Evolutionary conservation across 2,888 invertebrate species (phyloP).

Genomic region (Himalopsyche tibetana): DNA sequence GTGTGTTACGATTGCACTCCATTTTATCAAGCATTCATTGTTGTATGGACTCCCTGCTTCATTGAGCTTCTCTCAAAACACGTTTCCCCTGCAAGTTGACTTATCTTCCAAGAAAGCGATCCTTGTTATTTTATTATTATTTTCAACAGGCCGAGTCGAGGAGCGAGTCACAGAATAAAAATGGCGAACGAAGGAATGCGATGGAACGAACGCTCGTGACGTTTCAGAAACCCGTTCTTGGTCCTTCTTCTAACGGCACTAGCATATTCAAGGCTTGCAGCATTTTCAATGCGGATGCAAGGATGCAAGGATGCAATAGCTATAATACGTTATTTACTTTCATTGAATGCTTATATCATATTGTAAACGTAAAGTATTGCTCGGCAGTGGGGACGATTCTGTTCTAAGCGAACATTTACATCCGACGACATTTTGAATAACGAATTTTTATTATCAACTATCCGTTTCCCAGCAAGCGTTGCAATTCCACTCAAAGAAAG

Average conservation of each 20-base stretch:
- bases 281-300: neutral
- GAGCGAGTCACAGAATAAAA: neutral
- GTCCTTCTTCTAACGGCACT: conserved; percentile 29
- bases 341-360: too few species aligned
- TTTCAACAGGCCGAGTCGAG: neutral
- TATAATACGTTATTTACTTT: too few species aligned
- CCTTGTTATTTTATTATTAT: conserved; percentile 5
- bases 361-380: too few species aligned
- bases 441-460: too few species aligned
- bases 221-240: conserved; percentile 4
- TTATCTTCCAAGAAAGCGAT: conserved; percentile 4
- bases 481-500: too few species aligned
- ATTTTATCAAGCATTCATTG: too few species aligned
- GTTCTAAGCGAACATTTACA: too few species aligned
- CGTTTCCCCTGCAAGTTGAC: neutral
- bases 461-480: too few species aligned
- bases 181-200: conserved; percentile 1
- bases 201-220: conserved; percentile 10
- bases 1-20: too few species aligned
- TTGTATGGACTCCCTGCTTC: neutral
- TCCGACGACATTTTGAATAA: too few species aligned
- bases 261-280: neutral
- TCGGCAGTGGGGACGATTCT: too few species aligned
- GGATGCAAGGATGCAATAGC: neutral
- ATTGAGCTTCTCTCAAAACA: conserved; percentile 3